phyloP scores from a whole-genome alignment of 64 coral and sea anemone genomes.

The Actinia equina region DNA sequence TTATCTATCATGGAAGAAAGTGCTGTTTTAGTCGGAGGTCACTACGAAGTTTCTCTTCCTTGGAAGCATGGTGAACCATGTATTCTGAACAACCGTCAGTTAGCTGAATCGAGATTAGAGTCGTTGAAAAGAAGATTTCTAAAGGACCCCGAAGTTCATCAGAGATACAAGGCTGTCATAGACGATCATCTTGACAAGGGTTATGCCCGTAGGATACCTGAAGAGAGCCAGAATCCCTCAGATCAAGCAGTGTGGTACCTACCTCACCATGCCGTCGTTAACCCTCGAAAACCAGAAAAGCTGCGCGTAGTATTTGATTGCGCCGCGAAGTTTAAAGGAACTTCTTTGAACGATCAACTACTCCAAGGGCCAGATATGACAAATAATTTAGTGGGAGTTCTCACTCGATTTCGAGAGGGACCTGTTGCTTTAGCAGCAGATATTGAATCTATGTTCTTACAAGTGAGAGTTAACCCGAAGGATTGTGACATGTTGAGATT shows the following conservation, averaged over 20 bases:
- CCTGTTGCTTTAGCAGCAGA: conserved; percentile 8
- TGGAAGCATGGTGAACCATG: conserved; percentile 13
- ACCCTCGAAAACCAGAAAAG: neutral
- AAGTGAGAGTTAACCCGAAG: conserved; percentile 35
- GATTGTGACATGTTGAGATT: conserved; percentile 35
- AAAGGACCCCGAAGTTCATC: neutral
- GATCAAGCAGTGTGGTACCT: conserved; percentile 28
- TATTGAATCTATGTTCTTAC: conserved; percentile 13
- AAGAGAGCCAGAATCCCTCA: neutral
- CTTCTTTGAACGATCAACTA: conserved; percentile 32
- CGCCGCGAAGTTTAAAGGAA: conserved; percentile 19
- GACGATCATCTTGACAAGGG: conserved; percentile 39
- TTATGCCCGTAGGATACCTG: conserved; percentile 25
- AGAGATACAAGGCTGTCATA: conserved; percentile 37
- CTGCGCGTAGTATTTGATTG: too few relatives aligned
- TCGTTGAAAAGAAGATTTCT: conserved; percentile 27
- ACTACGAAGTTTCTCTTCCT: conserved; percentile 41
- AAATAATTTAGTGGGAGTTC: conserved; percentile 15
- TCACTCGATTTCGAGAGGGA: conserved; percentile 22
- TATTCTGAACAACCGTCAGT: conserved; percentile 40
- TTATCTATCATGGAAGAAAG: conserved; percentile 37
- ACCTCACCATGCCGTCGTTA: conserved; percentile 24
- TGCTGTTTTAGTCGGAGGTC: neutral
- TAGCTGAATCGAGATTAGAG: neutral
- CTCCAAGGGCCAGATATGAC: conserved; percentile 47